Conservation (phyloP, 2,113 vertebrate species). For the Cisticola juncidis region DNA sequence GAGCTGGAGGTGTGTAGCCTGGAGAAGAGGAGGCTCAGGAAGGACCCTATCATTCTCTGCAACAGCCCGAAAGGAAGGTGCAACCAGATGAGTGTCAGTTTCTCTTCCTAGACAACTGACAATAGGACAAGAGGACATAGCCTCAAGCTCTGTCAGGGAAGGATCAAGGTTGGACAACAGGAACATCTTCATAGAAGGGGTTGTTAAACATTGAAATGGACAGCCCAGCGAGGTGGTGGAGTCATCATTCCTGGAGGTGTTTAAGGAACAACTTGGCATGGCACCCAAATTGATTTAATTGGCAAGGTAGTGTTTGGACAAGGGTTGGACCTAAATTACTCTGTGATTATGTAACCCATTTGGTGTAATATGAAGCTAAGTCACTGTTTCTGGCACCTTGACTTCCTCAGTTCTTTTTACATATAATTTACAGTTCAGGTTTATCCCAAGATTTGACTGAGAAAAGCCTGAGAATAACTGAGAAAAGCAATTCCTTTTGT, state of each 20-base stretch:
- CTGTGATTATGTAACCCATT: neutral
- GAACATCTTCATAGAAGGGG: neutral
- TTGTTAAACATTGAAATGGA: neutral
- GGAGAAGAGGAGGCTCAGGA: neutral
- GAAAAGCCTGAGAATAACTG: too few relatives aligned
- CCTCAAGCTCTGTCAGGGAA: neutral
- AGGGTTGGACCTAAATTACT: neutral
- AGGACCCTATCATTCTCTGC: neutral
- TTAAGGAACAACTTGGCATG: neutral
- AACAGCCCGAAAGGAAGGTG: neutral
- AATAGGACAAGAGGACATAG: neutral
- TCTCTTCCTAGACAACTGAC: neutral
- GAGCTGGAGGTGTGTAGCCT: neutral
- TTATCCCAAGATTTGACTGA: neutral
- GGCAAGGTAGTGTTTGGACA: neutral
- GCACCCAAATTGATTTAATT: neutral
- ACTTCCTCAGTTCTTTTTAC: neutral
- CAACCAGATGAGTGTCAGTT: rapidly evolving
- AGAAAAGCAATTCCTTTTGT: neutral
- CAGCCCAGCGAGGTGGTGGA: neutral
- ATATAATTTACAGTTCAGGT: neutral
- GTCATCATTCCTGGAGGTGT: neutral
- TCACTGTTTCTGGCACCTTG: neutral
- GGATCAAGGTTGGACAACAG: neutral
- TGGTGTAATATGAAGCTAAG: neutral